phyloP scores from a whole-genome alignment of 2,888 invertebrate genomes.

The Drosophila aldrichi region DNA sequence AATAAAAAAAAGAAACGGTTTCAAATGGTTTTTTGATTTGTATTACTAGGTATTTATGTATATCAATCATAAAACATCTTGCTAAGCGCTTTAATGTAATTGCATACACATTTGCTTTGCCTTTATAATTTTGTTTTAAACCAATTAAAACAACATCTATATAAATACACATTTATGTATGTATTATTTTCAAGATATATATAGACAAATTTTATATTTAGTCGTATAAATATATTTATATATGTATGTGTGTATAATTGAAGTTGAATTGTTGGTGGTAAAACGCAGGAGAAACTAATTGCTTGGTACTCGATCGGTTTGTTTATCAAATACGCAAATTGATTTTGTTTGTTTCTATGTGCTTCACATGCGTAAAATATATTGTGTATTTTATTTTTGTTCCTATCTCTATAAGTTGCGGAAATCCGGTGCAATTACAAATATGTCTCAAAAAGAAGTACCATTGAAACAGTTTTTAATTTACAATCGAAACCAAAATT shows the following conservation, averaged over 20 bases:
- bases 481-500: constrained; percentile 74
- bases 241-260: constrained; percentile 26
- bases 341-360: constrained; percentile 9
- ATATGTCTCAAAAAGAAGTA: constrained; percentile 12
- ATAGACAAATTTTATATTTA: constrained; percentile 26
- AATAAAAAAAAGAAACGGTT: constrained; percentile 68
- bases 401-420: constrained; percentile 23
- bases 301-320: constrained; percentile 26
- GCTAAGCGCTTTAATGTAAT: constrained; percentile 26
- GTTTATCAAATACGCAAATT: constrained; percentile 24
- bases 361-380: constrained; percentile 13
- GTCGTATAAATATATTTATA: constrained; percentile 38
- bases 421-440: constrained; percentile 21
- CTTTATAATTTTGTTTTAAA: constrained; percentile 39
- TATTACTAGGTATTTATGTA: constrained; percentile 46
- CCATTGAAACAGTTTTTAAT: constrained; percentile 49
- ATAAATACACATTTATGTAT: constrained; percentile 39
- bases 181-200: constrained; percentile 34
- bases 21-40: constrained; percentile 36
- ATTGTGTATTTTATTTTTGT: constrained; percentile 15
- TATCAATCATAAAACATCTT: constrained; percentile 66
- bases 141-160: constrained; percentile 51
- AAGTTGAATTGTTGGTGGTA: constrained; percentile 48
- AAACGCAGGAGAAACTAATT: constrained; percentile 35
- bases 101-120: constrained; percentile 37